These are phyloP conservation scores for Trachops cirrhosus DNA, from an alignment of 2,797 vertebrate genomes.

Conservation along the genomic window DNA sequence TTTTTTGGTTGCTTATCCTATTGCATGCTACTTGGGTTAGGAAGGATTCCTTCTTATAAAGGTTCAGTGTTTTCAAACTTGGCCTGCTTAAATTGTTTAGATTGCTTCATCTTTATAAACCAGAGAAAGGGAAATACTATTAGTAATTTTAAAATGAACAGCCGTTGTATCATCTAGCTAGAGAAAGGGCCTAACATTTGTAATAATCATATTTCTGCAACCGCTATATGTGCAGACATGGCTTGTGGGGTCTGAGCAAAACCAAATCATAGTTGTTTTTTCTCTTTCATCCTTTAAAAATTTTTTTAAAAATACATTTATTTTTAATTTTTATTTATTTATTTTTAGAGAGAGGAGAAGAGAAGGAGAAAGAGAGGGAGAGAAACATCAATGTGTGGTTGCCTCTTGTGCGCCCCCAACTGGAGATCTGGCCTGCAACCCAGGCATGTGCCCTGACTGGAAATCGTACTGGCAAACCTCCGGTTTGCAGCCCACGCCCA, in stretches of 20 bases:
- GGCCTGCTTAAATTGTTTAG: neutral
- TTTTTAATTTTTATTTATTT: too few relatives aligned
- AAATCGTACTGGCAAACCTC: too few relatives aligned
- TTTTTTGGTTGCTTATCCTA: neutral
- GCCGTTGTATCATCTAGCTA: neutral
- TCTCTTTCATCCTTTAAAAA: neutral
- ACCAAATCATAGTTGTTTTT: neutral
- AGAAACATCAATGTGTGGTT: too few relatives aligned
- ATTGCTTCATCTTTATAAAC: neutral
- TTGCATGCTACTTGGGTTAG: neutral
- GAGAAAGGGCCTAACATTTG: neutral
- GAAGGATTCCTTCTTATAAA: neutral
- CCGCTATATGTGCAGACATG: neutral
- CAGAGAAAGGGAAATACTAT: neutral
- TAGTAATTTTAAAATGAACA: conserved; percentile 2
- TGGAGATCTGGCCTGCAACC: too few relatives aligned
- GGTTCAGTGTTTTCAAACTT: neutral
- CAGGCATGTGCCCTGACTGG: too few relatives aligned
- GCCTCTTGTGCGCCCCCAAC: too few relatives aligned
- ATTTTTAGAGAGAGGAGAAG: too few relatives aligned
- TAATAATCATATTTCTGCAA: neutral
- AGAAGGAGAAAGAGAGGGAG: too few relatives aligned
- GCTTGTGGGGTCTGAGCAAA: neutral
- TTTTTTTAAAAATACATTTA: too few relatives aligned
- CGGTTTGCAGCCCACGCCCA: too few relatives aligned